Conservation (phyloP, 2,113 vertebrate species). For the Oenanthe oenanthe region DNA sequence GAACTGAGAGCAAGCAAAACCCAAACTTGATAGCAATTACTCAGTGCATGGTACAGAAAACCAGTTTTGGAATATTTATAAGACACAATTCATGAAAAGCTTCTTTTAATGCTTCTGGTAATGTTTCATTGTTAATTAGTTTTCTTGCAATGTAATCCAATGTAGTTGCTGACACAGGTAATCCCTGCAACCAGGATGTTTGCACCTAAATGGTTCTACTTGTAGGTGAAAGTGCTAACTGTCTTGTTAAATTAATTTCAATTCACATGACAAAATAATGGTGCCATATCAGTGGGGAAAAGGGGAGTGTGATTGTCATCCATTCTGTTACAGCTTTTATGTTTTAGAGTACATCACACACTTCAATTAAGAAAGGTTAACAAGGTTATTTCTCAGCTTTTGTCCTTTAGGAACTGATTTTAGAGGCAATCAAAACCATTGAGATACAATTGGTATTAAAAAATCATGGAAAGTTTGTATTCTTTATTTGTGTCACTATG, state of each 20-base stretch:
- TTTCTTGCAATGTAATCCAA: slow-evolving; percentile 8
- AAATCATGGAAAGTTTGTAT: slow-evolving; percentile 21
- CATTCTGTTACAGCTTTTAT: background rate
- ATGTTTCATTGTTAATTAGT: slow-evolving; percentile 47
- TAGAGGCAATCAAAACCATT: slow-evolving; percentile 9
- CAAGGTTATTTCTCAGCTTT: background rate
- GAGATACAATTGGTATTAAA: slow-evolving; percentile 36
- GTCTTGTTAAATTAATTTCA: slow-evolving; percentile 17
- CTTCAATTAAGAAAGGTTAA: background rate
- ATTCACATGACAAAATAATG: background rate
- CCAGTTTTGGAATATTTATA: slow-evolving; percentile 45
- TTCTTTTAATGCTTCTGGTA: slow-evolving; percentile 27
- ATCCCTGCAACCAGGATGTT: slow-evolving; percentile 31
- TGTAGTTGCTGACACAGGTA: slow-evolving; percentile 7
- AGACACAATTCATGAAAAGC: background rate
- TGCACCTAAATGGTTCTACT: slow-evolving; percentile 10
- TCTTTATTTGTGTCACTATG: slow-evolving; percentile 13
- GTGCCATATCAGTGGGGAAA: background rate
- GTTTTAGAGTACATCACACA: background rate
- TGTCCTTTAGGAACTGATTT: background rate
- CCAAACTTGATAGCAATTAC: background rate
- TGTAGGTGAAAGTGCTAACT: background rate
- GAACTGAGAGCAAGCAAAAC: background rate
- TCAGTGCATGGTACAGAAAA: background rate
- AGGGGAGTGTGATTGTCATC: background rate